A percentile compares a stretch with the other conserved stretches of the same genome.
Evolutionary conservation across 1,140 invertebrate genomes (phyloP).

Genomic region (Ceratitis capitata): DNA sequence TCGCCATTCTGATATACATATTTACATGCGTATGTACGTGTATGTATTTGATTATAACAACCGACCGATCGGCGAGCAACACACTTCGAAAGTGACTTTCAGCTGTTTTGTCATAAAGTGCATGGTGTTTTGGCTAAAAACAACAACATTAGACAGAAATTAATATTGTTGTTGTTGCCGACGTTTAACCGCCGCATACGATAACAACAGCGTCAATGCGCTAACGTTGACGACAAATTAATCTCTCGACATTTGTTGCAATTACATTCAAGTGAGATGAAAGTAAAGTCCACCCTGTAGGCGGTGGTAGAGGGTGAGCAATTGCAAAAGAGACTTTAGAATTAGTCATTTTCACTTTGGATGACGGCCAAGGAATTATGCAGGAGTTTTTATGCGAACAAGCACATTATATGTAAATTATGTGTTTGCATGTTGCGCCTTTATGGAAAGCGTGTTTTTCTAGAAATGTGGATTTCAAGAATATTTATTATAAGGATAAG

Average conservation of each 20-base stretch:
- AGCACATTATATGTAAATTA: no score
- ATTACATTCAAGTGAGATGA: background rate
- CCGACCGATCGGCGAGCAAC: no score
- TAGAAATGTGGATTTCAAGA: no score
- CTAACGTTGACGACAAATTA: background rate
- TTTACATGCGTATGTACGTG: no score
- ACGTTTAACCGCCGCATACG: background rate
- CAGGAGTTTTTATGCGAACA: background rate
- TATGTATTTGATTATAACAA: no score
- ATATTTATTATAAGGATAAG: no score
- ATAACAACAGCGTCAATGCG: slow-evolving; percentile 16
- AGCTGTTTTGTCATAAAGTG: slow-evolving; percentile 2
- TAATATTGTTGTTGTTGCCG: no score
- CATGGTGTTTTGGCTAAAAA: background rate
- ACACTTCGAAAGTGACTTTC: background rate
- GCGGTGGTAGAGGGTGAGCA: background rate
- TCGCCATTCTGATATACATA: background rate
- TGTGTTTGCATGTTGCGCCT: background rate
- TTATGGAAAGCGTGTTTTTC: no score
- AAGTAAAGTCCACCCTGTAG: background rate
- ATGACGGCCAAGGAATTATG: slow-evolving; percentile 33
- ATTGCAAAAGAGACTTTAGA: background rate
- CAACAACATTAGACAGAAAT: no score
- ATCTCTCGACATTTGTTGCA: slow-evolving; percentile 26
- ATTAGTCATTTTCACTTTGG: slow-evolving; percentile 29